phyloP scores from a whole-genome alignment of 2,113 vertebrate species.

The Leptosomus discolor region DNA sequence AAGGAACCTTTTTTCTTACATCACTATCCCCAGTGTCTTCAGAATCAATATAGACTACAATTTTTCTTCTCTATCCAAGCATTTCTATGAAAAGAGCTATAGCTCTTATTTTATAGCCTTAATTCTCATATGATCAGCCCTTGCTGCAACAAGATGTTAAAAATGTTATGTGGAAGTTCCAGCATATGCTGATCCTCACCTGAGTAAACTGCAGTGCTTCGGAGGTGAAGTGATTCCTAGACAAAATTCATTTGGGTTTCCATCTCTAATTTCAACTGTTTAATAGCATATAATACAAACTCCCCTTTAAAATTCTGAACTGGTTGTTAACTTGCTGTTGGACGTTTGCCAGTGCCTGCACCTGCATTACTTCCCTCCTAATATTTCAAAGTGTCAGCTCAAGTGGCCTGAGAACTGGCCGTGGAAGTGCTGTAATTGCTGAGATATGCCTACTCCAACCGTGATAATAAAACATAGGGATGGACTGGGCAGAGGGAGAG shows the following conservation, averaged over 20 bases:
- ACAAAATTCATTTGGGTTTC: constrained; percentile 26
- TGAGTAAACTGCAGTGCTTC: background rate
- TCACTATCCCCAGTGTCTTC: background rate
- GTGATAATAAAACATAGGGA: constrained; percentile 34
- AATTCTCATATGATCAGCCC: background rate
- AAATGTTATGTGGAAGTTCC: background rate
- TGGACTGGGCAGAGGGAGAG: background rate
- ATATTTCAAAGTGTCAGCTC: constrained; percentile 70
- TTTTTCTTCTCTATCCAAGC: background rate
- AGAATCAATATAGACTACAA: background rate
- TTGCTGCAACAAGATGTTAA: constrained; percentile 1
- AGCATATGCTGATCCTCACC: background rate
- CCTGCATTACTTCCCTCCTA: constrained; percentile 52
- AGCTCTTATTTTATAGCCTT: background rate
- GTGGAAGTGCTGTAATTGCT: constrained; percentile 57
- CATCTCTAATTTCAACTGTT: constrained; percentile 34
- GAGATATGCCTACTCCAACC: constrained; percentile 46
- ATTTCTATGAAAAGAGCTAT: background rate
- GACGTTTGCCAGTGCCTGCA: constrained; percentile 45
- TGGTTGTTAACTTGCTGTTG: constrained; percentile 42
- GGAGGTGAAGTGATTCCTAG: background rate
- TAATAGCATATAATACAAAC: background rate
- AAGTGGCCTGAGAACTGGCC: constrained; percentile 50
- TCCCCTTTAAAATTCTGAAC: constrained; percentile 48
- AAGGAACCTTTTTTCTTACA: background rate